Evolutionary conservation across 53 echinoderm and acorn worm genomes (phyloP), one percentile per base, ranked within the genome.

Genomic region (Temnopleurus reevesii): DNA sequence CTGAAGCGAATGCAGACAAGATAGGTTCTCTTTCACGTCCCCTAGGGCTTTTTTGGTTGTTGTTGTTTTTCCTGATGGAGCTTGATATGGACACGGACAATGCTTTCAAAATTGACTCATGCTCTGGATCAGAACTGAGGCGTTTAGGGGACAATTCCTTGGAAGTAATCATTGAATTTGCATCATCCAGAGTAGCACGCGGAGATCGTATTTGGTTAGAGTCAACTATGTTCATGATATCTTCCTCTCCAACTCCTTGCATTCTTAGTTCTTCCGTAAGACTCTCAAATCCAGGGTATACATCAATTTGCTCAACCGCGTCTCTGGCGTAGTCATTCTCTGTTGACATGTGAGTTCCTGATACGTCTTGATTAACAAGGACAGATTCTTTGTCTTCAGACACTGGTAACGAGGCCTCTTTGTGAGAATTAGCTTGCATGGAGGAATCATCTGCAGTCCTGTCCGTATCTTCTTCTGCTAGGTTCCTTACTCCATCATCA

Each of bases 41-140:
- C 41, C 71, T 43, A 41, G 41, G 71, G 41, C 71, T 71, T 41
- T 71, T 41, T 41, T 41, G 71, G 41, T 71, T 71, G 41, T 71
- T 83, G 83, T 83, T 51, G 28, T 83, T 47, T 35, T 53, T 53
- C 38, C 38, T 56, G 1, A 55, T 3, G 4, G 35, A 51, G 31
- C 34, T 54, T 83, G 83, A 47, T 15, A 83, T 6, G 0, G 83
- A 83, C 5, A 33, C 12, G 17, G 83, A 47, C 30, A 83, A 36
- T 36, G 47, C 49, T 23, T 83, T 31, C 8, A 83, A 35, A 7
- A 83, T 83, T 18, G 83, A 83, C 55, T 83, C 33, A 18, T 83
- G 83, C 23, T 83, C 83, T 83, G 83, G 83, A 38, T 83, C 83
- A 8, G 83, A 83, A 36, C 83, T 83, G 2, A 83, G 83, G 36